Percentiles rank a stretch among this genome's conserved stretches.
These are phyloP conservation scores for Lepisosteus osseus DNA, from an alignment of 2,113 vertebrate genomes.

Conservation along the genomic window DNA sequence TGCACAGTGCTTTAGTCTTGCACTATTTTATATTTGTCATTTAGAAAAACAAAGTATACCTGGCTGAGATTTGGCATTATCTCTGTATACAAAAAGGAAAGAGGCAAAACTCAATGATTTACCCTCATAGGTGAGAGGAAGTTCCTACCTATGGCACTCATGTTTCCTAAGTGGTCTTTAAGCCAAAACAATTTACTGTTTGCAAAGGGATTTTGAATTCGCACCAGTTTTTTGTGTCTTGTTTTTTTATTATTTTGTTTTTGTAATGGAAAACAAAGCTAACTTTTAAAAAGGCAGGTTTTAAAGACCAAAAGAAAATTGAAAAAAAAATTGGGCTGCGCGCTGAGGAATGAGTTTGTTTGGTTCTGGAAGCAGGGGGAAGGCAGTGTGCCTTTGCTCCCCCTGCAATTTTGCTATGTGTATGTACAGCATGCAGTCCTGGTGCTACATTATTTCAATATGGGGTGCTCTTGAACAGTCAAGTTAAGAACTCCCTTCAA, in stretches of 20 bases:
- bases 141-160: constrained; percentile 18
- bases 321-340: constrained; percentile 36
- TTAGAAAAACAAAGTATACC: background rate
- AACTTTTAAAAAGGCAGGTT: constrained; percentile 19
- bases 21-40: constrained; percentile 87
- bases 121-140: background rate
- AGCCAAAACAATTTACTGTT: constrained; percentile 59
- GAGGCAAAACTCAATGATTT: background rate
- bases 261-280: constrained; percentile 21
- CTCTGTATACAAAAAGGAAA: background rate
- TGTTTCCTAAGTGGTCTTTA: constrained; percentile 56
- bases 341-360: constrained; percentile 64
- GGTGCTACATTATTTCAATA: constrained; percentile 32
- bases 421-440: constrained; percentile 45
- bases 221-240: constrained; percentile 40
- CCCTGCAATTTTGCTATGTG: constrained; percentile 34
- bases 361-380: constrained; percentile 33
- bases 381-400: constrained; percentile 24
- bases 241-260: constrained; percentile 36
- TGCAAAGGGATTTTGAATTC: constrained; percentile 49
- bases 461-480: constrained; percentile 37
- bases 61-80: constrained; percentile 28
- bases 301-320: constrained; percentile 55
- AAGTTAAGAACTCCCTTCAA: constrained; percentile 33
- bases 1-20: constrained; percentile 92